A percentile compares a stretch with the other conserved stretches of the same genome.
These are phyloP conservation scores for Contarinia nasturtii DNA, from an alignment of 1,140 invertebrate species.

Conservation along the genomic window DNA sequence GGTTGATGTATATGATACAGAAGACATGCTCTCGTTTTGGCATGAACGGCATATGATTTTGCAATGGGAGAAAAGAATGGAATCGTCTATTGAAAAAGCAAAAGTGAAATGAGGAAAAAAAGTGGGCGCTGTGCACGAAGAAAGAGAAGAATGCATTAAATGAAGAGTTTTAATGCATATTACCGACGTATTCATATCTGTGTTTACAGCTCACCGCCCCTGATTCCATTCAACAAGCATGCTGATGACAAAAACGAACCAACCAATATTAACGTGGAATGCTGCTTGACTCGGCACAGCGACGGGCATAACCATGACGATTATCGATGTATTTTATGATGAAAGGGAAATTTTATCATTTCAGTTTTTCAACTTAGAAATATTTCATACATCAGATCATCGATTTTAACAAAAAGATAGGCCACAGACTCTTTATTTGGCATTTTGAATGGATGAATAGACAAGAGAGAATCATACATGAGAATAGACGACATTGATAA, in stretches of 20 bases:
- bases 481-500: too few species aligned
- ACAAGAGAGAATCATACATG: too few species aligned
- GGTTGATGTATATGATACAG: too few species aligned
- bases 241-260: not conserved
- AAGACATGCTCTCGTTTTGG: too few species aligned
- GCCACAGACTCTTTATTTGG: too few species aligned
- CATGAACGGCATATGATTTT: too few species aligned
- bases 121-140: too few species aligned
- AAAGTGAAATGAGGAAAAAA: too few species aligned
- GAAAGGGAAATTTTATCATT: not conserved
- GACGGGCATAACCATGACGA: not conserved
- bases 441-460: too few species aligned
- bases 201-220: not conserved
- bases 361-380: not conserved
- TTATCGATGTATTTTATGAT: not conserved
- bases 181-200: not conserved
- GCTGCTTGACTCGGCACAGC: not conserved
- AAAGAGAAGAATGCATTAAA: not conserved
- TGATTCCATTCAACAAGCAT: not conserved
- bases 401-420: too few species aligned
- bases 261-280: not conserved
- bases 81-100: too few species aligned
- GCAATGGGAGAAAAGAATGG: too few species aligned
- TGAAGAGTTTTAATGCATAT: not conserved
- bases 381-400: not conserved